Percentiles rank a stretch among this genome's conserved stretches.
Evolutionary conservation across 1,140 invertebrate genomes (phyloP).

Genomic region (Euborellia annulipes): DNA sequence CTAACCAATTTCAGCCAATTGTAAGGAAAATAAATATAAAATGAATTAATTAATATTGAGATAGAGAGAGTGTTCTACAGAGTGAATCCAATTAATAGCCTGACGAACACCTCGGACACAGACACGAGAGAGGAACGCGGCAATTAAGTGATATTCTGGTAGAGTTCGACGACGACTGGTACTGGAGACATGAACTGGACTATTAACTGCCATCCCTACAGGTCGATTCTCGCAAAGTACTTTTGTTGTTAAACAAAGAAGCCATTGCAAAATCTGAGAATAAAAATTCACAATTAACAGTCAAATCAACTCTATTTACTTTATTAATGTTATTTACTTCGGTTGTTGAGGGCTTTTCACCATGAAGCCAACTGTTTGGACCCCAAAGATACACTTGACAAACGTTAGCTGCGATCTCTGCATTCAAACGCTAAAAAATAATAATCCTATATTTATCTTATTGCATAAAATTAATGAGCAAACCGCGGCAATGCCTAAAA

Average conservation of each 20-base stretch:
- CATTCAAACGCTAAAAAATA: constrained; percentile 40
- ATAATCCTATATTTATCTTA: neutral
- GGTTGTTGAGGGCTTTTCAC: constrained; percentile 35
- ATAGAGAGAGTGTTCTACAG: too few species aligned
- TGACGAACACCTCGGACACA: constrained; percentile 39
- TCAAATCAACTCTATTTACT: too few species aligned
- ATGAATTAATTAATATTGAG: too few species aligned
- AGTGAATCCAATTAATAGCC: constrained; percentile 44
- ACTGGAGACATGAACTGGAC: neutral
- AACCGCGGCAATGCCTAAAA: too few species aligned
- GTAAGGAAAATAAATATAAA: too few species aligned
- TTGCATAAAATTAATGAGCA: too few species aligned
- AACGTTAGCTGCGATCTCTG: constrained; percentile 58
- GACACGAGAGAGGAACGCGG: constrained; percentile 47
- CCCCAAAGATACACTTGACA: constrained; percentile 66
- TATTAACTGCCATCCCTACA: neutral
- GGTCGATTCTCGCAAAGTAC: constrained; percentile 44
- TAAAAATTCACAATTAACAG: too few species aligned
- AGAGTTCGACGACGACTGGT: constrained; percentile 33
- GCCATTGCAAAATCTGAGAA: constrained; percentile 54
- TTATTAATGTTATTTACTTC: constrained; percentile 44
- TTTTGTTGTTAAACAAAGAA: constrained; percentile 58
- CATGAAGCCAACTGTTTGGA: constrained; percentile 47
- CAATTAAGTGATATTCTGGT: constrained; percentile 56
- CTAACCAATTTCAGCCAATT: too few species aligned